These are phyloP conservation scores for Chrysogorgia sp. DNA, from an alignment of 92 coral and sea anemone species.

Conservation along the genomic window DNA sequence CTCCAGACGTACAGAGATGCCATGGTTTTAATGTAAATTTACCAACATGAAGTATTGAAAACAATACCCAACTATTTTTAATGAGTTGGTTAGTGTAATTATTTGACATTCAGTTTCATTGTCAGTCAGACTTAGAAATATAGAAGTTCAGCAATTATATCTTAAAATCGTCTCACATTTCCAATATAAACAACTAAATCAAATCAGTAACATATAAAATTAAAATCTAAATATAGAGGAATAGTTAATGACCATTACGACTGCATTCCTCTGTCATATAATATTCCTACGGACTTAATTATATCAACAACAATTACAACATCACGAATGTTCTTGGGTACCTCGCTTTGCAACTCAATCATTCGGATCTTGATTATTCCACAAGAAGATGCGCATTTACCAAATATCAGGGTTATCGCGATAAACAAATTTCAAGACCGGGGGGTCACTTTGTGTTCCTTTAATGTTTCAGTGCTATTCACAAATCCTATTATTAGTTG, in stretches of 20 bases:
- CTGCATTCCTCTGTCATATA: not conserved
- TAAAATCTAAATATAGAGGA: constrained; percentile 2
- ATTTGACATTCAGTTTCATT: not conserved
- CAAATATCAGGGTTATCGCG: no score
- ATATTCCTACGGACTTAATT: not conserved
- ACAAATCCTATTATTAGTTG: no score
- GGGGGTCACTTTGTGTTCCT: no score
- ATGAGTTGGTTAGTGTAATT: not conserved
- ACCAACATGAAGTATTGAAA: not conserved
- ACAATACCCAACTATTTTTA: not conserved
- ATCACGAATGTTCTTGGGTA: no score
- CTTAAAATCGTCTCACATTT: not conserved
- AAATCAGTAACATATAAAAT: not conserved
- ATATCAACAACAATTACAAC: not conserved
- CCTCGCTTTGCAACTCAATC: no score
- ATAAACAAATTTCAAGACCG: no score
- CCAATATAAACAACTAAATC: constrained; percentile 35
- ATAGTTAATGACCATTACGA: not conserved
- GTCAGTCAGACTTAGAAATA: not conserved
- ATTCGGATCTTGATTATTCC: no score
- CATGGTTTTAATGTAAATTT: not conserved
- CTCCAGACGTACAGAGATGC: not conserved
- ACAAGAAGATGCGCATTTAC: no score
- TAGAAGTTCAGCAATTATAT: constrained; percentile 9
- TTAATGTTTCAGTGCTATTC: no score